These are phyloP conservation scores for Scaptomyza montana DNA, from an alignment of 1,140 invertebrate species.

Conservation along the genomic window DNA sequence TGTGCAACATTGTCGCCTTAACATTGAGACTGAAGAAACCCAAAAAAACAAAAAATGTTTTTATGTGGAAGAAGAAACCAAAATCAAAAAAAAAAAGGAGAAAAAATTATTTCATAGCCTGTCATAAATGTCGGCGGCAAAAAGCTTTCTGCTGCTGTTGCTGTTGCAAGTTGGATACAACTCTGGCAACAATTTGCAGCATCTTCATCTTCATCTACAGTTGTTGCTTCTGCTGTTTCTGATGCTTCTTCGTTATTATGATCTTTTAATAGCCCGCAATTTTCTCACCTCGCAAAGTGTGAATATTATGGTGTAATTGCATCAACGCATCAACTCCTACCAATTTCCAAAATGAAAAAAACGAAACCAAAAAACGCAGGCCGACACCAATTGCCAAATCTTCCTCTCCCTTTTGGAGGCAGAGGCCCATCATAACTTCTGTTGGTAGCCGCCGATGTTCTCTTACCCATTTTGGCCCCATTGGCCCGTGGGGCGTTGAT, in stretches of 20 bases:
- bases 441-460: slow-evolving; percentile 49
- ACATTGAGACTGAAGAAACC: slow-evolving; percentile 26
- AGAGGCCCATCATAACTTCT: slow-evolving; percentile 74
- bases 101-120: slow-evolving; percentile 73
- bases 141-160: slow-evolving; percentile 45
- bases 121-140: slow-evolving; percentile 76
- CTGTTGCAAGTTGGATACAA: slow-evolving; percentile 13
- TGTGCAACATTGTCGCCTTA: slow-evolving; percentile 71
- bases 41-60: slow-evolving; percentile 18
- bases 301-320: slow-evolving; percentile 84
- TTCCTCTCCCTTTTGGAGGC: slow-evolving; percentile 39
- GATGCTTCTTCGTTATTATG: slow-evolving; percentile 64
- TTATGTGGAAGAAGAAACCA: slow-evolving; percentile 45
- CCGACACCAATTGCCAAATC: slow-evolving; percentile 76
- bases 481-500: slow-evolving; percentile 74
- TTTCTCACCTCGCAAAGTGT: slow-evolving; percentile 84
- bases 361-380: slow-evolving; percentile 49
- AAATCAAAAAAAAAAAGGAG: slow-evolving; percentile 1
- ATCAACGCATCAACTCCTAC: slow-evolving; percentile 84
- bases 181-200: slow-evolving; percentile 67
- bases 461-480: slow-evolving; percentile 23
- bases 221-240: slow-evolving; percentile 33
- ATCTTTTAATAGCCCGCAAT: slow-evolving; percentile 84
- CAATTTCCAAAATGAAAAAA: slow-evolving; percentile 75
- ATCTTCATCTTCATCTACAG: slow-evolving; percentile 63